Evolutionary conservation across 1,140 invertebrate species (phyloP).

Genomic region (Dreissena polymorpha): DNA sequence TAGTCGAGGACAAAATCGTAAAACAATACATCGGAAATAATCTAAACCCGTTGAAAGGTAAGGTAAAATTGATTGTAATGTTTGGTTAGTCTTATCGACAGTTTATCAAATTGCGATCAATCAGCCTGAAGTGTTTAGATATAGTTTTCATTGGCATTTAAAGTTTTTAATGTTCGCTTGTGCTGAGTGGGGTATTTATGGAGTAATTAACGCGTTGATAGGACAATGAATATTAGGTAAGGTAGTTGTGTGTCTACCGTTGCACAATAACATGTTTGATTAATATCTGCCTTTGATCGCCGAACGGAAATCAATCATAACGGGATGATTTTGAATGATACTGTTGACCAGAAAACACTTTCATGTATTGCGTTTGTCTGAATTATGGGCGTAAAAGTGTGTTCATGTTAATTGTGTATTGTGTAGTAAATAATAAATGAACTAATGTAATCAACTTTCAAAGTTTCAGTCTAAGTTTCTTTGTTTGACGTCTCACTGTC

Average conservation of each 20-base stretch:
- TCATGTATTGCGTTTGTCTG: neutral
- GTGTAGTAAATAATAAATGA: too few species aligned
- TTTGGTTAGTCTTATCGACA: conserved; percentile 3
- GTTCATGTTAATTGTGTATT: too few species aligned
- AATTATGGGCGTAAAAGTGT: too few species aligned
- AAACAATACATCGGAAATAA: conserved; percentile 1
- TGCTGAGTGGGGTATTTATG: neutral
- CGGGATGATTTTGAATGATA: neutral
- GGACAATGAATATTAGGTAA: neutral
- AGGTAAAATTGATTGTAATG: neutral
- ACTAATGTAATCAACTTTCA: too few species aligned
- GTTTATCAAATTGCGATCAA: neutral
- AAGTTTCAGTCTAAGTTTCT: too few species aligned
- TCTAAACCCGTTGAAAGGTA: neutral
- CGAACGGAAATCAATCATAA: neutral
- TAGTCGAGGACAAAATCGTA: neutral
- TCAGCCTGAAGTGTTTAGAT: neutral
- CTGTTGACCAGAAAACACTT: neutral
- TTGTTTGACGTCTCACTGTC: too few species aligned
- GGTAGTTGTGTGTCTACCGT: neutral
- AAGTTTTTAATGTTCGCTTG: neutral
- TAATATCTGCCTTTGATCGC: neutral
- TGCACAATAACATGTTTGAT: neutral
- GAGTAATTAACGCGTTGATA: neutral
- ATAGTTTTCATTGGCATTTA: neutral